Base-by-base conservation (phyloP, 2,888 invertebrate genomes). In the Megamerina dolium region DNA sequence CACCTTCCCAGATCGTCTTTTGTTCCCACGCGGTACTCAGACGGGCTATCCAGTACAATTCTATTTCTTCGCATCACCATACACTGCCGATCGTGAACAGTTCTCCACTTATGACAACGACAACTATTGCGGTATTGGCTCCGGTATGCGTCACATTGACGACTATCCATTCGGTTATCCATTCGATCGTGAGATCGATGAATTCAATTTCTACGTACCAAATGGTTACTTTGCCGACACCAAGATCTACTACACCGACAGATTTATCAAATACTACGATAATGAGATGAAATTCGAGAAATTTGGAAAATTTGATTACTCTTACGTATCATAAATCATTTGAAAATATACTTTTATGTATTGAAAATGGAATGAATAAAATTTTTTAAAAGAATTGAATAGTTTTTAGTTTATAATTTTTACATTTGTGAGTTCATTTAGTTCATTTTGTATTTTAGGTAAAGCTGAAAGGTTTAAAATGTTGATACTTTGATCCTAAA, bases 81-180 rank as follows among this genome's bases (percentile, higher is more conserved):
- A 71, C 58, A 37, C 33, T n/a, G 46, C 34, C 27, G 18, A 41
- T 8, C 9, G 47, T n/a, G 51, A 66, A 68, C 31, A 64, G 61
- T 50, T 69, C 45, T 68, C 67, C 38, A 68, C 71, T 40, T 74
- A 69, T 44, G 73, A 75, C 48, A 46, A 70, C 8, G 38, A 62
- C 4, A 73, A 73, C 60, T 72, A 73, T 35, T 75, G 75, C 49
- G 75, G 72, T 50, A 68, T 74, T 43, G 76, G 75, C 48, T 73
- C 73, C 61, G 77, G 74, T 61, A 58, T 74, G 73, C 56, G 66
- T 40, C 51, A 61, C 39, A 66, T 79, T 21, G 83, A 84, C 61
- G 74, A 74, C 50, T 75, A 75, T 63, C 76, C 83, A 30, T 73
- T 80, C 53, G 83, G 81, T 39, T 87, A 79, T 75, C 86, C 86